phyloP scores from a whole-genome alignment of 2,797 vertebrate species.

The Leuciscus waleckii region DNA sequence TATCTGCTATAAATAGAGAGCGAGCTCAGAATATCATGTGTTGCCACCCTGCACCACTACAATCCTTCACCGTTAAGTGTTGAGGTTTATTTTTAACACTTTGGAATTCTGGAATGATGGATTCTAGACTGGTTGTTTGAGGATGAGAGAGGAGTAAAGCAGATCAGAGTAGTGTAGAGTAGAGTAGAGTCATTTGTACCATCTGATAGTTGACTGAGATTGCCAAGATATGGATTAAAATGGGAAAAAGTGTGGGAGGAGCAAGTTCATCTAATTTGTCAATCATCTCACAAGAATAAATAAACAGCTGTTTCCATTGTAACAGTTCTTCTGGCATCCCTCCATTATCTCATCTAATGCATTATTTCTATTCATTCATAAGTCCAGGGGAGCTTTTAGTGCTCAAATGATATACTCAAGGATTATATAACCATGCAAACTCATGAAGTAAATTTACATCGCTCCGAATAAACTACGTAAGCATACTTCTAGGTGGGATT shows the following conservation, averaged over 20 bases:
- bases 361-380: background rate
- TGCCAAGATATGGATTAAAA: background rate
- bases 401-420: background rate
- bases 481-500: background rate
- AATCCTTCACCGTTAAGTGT: background rate
- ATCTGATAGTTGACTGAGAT: background rate
- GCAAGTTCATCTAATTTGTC: background rate
- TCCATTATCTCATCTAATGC: background rate
- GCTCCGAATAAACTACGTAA: background rate
- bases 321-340: constrained; percentile 3
- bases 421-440: constrained; percentile 1
- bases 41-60: background rate
- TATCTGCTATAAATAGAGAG: constrained; percentile 10
- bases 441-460: background rate
- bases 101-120: background rate
- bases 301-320: constrained; percentile 5
- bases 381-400: background rate
- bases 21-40: constrained; percentile 3
- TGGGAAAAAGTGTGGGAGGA: constrained; percentile 2
- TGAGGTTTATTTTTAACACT: constrained; percentile 21
- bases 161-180: background rate
- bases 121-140: background rate
- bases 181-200: background rate
- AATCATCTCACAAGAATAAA: background rate
- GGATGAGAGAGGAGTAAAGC: no score